A percentile compares a stretch with the other conserved stretches of the same genome.
Evolutionary conservation across 2,888 invertebrate species (phyloP).

Genomic region (Nomada goodeniana): DNA sequence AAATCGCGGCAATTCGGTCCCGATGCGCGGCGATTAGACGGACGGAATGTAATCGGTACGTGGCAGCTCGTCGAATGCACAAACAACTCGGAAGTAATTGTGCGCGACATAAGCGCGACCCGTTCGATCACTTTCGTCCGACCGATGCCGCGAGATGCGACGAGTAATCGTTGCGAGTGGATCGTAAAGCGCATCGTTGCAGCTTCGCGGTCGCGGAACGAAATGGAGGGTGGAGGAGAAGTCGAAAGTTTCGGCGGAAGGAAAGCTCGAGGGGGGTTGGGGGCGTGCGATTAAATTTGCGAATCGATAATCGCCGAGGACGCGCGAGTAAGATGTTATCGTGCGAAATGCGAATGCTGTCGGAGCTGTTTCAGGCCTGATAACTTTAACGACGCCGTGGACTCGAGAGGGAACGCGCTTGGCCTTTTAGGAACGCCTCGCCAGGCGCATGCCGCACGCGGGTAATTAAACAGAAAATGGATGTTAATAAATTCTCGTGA

Average conservation of each 20-base stretch:
- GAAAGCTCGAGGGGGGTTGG: neutral
- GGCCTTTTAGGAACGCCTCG: constrained; percentile 67
- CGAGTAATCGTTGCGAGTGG: neutral
- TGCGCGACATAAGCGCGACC: constrained; percentile 38
- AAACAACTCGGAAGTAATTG: constrained; percentile 50
- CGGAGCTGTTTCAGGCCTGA: constrained; percentile 41
- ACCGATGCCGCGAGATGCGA: no score
- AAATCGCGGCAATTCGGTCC: constrained; percentile 58
- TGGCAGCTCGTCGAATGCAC: constrained; percentile 47
- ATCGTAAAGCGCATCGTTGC: neutral
- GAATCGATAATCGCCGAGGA: constrained; percentile 48
- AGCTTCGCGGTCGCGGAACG: no score
- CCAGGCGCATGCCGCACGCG: constrained; percentile 67
- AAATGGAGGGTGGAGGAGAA: neutral
- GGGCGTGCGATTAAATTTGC: constrained; percentile 9
- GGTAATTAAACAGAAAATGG: constrained; percentile 78
- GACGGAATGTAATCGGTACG: constrained; percentile 52
- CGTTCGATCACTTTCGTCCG: neutral
- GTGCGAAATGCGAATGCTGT: constrained; percentile 65
- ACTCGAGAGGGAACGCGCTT: constrained; percentile 59
- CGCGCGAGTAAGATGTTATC: constrained; percentile 67
- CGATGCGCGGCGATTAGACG: constrained; percentile 56
- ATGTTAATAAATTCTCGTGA: constrained; percentile 77
- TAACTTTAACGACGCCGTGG: constrained; percentile 63
- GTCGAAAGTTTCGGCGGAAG: neutral